A percentile compares a stretch with the other conserved stretches of the same genome.
Evolutionary conservation across 1,140 invertebrate genomes (phyloP).

Genomic region (Drosophila rufa): DNA sequence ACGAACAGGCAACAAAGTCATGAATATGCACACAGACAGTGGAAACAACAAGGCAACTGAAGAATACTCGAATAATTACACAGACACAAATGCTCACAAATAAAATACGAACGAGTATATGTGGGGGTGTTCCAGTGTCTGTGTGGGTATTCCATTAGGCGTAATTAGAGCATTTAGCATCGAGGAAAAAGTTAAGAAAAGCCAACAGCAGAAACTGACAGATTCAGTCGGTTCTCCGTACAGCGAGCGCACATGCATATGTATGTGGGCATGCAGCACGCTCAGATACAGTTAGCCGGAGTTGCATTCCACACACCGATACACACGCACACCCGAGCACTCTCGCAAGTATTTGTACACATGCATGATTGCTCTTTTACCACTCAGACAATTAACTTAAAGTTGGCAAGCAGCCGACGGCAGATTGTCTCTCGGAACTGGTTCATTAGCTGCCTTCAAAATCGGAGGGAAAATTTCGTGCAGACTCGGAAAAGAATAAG

Average conservation of each 20-base stretch:
- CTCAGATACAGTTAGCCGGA: constrained; percentile 52
- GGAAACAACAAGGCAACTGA: constrained; percentile 19
- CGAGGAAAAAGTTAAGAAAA: constrained; percentile 76
- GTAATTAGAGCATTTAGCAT: constrained; percentile 82
- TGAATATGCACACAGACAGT: constrained; percentile 67
- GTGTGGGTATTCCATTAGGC: constrained; percentile 73
- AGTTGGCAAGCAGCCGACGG: constrained; percentile 35
- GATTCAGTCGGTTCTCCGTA: constrained; percentile 16
- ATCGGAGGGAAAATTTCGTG: background rate
- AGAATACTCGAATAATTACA: constrained; percentile 64
- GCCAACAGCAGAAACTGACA: constrained; percentile 53
- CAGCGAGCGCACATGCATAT: constrained; percentile 3
- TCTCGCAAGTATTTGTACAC: constrained; percentile 12
- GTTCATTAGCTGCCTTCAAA: constrained; percentile 12
- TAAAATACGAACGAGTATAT: constrained; percentile 2
- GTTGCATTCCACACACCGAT: constrained; percentile 24
- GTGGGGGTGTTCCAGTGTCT: constrained; percentile 5
- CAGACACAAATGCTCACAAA: constrained; percentile 39
- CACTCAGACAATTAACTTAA: constrained; percentile 49
- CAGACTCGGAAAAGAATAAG: background rate
- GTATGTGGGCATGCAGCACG: constrained; percentile 6
- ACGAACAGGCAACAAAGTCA: constrained; percentile 71
- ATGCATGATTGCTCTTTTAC: constrained; percentile 45
- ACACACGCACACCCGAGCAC: background rate
- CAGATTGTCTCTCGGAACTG: constrained; percentile 20